Percentiles rank a stretch among this genome's conserved stretches.
These are phyloP conservation scores for Plutomurus gul DNA, from an alignment of 1,140 invertebrate species.

Conservation along the genomic window DNA sequence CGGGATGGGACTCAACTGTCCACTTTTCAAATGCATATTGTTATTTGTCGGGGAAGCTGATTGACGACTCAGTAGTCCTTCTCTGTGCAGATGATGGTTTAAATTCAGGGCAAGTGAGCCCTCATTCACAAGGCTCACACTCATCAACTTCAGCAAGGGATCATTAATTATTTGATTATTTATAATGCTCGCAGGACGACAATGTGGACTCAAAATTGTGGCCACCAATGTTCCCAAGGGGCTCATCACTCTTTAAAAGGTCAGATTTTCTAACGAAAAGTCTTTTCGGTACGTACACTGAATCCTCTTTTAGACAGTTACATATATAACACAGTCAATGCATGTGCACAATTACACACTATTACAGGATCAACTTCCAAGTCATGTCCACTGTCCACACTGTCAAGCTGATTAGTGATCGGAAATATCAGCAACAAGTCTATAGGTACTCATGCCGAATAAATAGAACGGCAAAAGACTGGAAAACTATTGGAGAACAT, in stretches of 20 bases:
- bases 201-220: background rate
- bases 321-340: too few species aligned
- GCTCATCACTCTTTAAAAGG: conserved; percentile 47
- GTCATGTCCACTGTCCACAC: background rate
- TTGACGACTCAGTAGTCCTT: background rate
- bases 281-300: background rate
- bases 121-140: conserved; percentile 47
- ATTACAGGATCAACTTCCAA: too few species aligned
- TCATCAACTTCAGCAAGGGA: conserved; percentile 50
- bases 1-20: conserved; percentile 30
- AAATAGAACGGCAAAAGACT: too few species aligned
- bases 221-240: conserved; percentile 46
- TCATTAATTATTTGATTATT: conserved; percentile 35
- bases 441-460: background rate
- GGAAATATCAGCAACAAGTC: conserved; percentile 1
- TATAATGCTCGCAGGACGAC: background rate
- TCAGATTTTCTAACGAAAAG: background rate
- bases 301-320: background rate
- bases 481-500: too few species aligned
- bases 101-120: conserved; percentile 38
- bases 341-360: too few species aligned
- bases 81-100: conserved; percentile 29
- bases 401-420: conserved; percentile 2
- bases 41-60: background rate
- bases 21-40: conserved; percentile 26